Evolutionary conservation across 2,113 vertebrate genomes (phyloP).

Genomic region (Corythoichthys haematopterus): DNA sequence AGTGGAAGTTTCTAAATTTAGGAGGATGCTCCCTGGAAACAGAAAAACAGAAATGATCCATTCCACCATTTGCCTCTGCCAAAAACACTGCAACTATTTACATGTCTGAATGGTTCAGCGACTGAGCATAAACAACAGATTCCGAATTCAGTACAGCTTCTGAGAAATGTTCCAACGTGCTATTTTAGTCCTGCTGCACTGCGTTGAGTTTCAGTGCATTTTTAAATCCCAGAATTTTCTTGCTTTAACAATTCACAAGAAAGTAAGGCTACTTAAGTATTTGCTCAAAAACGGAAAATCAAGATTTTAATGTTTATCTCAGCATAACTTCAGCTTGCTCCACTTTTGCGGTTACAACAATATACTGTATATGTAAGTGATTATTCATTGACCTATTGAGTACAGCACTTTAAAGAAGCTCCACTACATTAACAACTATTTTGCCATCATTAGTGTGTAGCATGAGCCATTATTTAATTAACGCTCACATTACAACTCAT

Average conservation of each 20-base stretch:
- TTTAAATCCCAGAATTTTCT: conserved; percentile 2
- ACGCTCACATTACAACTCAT: too few species aligned
- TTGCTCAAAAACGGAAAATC: not conserved
- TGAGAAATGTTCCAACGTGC: conserved; percentile 3
- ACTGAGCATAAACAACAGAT: conserved; percentile 16
- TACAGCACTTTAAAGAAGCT: not conserved
- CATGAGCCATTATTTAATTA: too few species aligned
- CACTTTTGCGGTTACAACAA: not conserved
- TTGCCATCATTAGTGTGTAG: not conserved
- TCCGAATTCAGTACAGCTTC: conserved; percentile 13
- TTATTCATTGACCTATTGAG: not conserved
- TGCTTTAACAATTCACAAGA: not conserved
- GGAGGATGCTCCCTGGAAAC: conserved; percentile 29
- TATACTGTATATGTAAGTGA: not conserved
- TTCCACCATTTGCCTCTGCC: conserved; percentile 12
- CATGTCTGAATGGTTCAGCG: conserved; percentile 33
- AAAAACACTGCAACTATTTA: conserved; percentile 40
- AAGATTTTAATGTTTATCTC: not conserved
- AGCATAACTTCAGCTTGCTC: not conserved
- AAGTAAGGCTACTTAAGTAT: not conserved
- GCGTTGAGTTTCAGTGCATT: not conserved
- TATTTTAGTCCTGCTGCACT: conserved; percentile 4
- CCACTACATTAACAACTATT: not conserved
- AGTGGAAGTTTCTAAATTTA: conserved; percentile 23
- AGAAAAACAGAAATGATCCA: conserved; percentile 27